These are phyloP conservation scores for Leucosticte australis DNA, from an alignment of 2,113 vertebrate species.

Conservation along the genomic window DNA sequence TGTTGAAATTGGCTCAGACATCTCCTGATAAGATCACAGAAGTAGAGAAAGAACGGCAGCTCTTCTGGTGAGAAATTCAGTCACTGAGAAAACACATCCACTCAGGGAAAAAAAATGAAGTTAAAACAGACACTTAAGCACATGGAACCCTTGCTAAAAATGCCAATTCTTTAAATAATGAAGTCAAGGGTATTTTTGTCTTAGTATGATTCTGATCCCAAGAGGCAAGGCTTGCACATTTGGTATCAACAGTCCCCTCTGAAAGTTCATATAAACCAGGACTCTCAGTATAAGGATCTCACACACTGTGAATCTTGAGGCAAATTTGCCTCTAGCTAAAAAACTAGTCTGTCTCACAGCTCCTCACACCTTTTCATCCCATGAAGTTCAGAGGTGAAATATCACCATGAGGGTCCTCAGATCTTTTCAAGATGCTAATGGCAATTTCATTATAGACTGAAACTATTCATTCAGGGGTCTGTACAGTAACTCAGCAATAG, in stretches of 20 bases:
- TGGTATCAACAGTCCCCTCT: background rate
- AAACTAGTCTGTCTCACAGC: background rate
- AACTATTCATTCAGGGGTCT: background rate
- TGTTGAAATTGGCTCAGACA: constrained; percentile 42
- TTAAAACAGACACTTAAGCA: background rate
- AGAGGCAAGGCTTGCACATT: background rate
- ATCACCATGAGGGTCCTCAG: background rate
- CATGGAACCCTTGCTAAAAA: background rate
- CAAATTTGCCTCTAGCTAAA: background rate
- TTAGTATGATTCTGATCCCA: background rate
- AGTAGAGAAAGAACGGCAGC: constrained; percentile 12
- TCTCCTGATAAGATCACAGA: constrained; percentile 35
- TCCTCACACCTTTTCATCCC: background rate
- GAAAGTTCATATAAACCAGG: background rate
- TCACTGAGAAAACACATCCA: background rate
- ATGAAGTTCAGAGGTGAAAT: background rate
- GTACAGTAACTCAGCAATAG: background rate
- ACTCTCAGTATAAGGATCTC: background rate
- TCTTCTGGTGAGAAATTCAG: background rate
- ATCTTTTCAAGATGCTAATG: background rate
- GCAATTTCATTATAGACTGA: background rate
- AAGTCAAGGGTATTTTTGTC: background rate
- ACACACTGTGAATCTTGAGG: background rate
- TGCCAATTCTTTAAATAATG: background rate
- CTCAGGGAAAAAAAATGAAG: background rate